These are phyloP conservation scores for Hiodon tergisus DNA, from an alignment of 2,113 vertebrate genomes.

Conservation along the genomic window DNA sequence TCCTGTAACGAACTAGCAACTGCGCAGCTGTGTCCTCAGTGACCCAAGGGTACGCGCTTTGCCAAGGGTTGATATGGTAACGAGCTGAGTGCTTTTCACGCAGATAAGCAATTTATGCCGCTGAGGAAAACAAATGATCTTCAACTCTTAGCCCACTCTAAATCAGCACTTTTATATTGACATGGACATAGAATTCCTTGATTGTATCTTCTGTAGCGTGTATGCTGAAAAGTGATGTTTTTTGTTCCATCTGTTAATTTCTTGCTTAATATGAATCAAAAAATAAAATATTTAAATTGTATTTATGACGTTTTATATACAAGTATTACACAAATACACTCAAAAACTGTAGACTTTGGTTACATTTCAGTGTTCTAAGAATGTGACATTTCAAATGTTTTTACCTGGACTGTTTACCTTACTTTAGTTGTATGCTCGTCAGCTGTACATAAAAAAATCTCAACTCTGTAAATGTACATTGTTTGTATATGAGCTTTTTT, in stretches of 20 bases:
- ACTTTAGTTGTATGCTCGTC: slow-evolving; percentile 37
- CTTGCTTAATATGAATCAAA: slow-evolving; percentile 34
- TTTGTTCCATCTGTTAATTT: slow-evolving; percentile 34
- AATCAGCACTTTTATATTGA: slow-evolving; percentile 1
- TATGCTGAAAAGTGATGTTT: slow-evolving; percentile 26
- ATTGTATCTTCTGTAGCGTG: slow-evolving; percentile 20
- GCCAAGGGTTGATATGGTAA: neutral
- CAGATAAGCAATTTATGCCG: neutral
- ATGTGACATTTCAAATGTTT: slow-evolving; percentile 29
- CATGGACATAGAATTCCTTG: slow-evolving; percentile 10
- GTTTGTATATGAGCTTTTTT: slow-evolving; percentile 43
- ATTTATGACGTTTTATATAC: slow-evolving; percentile 38
- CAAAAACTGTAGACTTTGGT: slow-evolving; percentile 20
- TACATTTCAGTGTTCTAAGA: slow-evolving; percentile 25
- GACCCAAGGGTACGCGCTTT: neutral
- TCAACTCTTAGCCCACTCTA: neutral
- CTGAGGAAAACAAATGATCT: neutral
- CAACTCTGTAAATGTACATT: slow-evolving; percentile 38
- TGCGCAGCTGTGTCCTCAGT: neutral
- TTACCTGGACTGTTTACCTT: slow-evolving; percentile 27
- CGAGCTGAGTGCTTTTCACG: neutral
- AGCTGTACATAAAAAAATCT: slow-evolving; percentile 27
- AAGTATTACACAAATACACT: slow-evolving; percentile 31
- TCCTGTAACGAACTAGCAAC: too few species aligned
- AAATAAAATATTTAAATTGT: slow-evolving; percentile 28